Percentiles rank a stretch among this genome's conserved stretches.
Conservation (phyloP, 1,140 invertebrate species). For the Drosophila funebris region DNA sequence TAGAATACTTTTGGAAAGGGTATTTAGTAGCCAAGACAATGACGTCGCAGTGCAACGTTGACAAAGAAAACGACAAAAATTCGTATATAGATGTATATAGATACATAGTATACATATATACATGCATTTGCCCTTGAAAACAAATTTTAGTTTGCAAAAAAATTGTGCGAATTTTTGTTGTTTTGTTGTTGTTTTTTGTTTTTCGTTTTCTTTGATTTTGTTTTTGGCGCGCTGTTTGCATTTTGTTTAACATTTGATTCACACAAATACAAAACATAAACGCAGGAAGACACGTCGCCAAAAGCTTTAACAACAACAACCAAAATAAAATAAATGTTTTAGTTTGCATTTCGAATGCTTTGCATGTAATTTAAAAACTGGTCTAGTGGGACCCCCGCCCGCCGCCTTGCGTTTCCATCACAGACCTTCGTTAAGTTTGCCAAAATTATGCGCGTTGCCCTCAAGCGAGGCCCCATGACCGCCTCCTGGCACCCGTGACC, state of each 20-base stretch:
- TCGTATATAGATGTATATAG: constrained; percentile 2
- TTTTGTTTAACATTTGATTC: constrained; percentile 76
- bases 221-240: constrained; percentile 64
- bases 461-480: constrained; percentile 30
- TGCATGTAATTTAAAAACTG: constrained; percentile 82
- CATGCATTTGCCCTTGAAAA: constrained; percentile 79
- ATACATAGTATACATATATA: constrained; percentile 47
- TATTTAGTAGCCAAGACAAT: constrained; percentile 46
- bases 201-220: constrained; percentile 19
- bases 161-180: constrained; percentile 55
- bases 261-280: constrained; percentile 45
- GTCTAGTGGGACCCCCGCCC: constrained; percentile 59
- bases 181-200: constrained; percentile 53
- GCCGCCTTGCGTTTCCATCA: constrained; percentile 1
- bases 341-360: constrained; percentile 80
- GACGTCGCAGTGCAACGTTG: constrained; percentile 62
- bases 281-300: constrained; percentile 73
- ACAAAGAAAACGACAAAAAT: constrained; percentile 30
- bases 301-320: constrained; percentile 33
- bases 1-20: constrained; percentile 23
- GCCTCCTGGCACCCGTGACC: constrained; percentile 17
- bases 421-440: constrained; percentile 77
- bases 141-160: constrained; percentile 76
- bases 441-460: constrained; percentile 78
- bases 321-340: constrained; percentile 75